phyloP scores from a whole-genome alignment of 1,140 invertebrate genomes.

The Drosophila nigromelanica region DNA sequence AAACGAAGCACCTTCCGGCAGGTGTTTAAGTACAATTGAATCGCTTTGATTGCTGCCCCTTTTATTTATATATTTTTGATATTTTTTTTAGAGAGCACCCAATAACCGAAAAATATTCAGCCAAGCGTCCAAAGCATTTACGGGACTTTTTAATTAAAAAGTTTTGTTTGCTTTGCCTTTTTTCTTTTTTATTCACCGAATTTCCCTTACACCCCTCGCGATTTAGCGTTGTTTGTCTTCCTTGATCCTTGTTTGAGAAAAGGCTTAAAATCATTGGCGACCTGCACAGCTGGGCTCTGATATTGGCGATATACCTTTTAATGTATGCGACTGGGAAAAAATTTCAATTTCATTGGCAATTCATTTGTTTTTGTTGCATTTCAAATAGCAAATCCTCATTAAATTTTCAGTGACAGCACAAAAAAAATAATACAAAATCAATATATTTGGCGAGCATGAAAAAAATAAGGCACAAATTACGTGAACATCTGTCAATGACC shows the following conservation, averaged over 20 bases:
- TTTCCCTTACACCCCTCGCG: neutral
- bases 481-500: constrained; percentile 55
- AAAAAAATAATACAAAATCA: constrained; percentile 40
- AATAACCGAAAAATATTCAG: constrained; percentile 29
- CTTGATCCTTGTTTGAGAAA: constrained; percentile 48
- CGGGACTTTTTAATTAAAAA: constrained; percentile 80
- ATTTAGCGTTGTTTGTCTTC: constrained; percentile 38
- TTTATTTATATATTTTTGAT: constrained; percentile 50
- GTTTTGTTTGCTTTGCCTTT: constrained; percentile 63
- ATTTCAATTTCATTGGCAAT: constrained; percentile 41
- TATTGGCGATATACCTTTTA: constrained; percentile 7
- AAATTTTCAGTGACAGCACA: constrained; percentile 56
- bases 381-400: constrained; percentile 50
- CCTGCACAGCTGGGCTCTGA: neutral
- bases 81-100: constrained; percentile 4
- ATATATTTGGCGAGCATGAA: constrained; percentile 33
- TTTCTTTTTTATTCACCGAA: neutral
- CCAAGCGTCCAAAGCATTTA: constrained; percentile 68
- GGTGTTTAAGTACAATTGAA: constrained; percentile 66
- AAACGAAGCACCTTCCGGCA: constrained; percentile 25
- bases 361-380: constrained; percentile 58
- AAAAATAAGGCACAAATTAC: constrained; percentile 72
- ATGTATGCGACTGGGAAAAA: constrained; percentile 33
- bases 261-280: constrained; percentile 22
- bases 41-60: constrained; percentile 62